Conservation (phyloP, 2,113 vertebrate species). For the Leptobrachium leishanense region DNA sequence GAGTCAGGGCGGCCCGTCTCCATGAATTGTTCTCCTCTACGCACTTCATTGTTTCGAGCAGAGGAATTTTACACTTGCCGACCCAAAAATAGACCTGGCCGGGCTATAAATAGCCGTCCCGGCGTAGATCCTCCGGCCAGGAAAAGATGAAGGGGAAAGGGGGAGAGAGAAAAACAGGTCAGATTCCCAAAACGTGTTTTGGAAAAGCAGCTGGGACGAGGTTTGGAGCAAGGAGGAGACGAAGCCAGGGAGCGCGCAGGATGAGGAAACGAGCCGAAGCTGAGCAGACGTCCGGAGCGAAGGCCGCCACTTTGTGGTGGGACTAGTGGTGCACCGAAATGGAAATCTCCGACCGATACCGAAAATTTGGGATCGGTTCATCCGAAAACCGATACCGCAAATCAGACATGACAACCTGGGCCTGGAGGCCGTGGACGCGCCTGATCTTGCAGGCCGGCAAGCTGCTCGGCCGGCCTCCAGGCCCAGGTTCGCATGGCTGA, state of each 20-base stretch:
- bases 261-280: not conserved
- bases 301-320: too few species aligned
- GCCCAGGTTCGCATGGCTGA: too few species aligned
- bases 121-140: slow-evolving; percentile 39
- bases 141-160: slow-evolving; percentile 29
- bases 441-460: too few species aligned
- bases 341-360: too few species aligned
- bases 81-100: slow-evolving; percentile 41
- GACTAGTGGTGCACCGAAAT: too few species aligned
- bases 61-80: slow-evolving; percentile 41
- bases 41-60: slow-evolving; percentile 26
- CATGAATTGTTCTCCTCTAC: slow-evolving; percentile 24
- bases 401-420: too few species aligned
- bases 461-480: too few species aligned
- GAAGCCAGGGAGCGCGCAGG: not conserved
- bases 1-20: slow-evolving; percentile 33
- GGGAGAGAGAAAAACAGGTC: slow-evolving; percentile 2
- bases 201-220: slow-evolving; percentile 35
- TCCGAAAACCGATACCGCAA: too few species aligned
- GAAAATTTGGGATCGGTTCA: too few species aligned
- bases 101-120: slow-evolving; percentile 43
- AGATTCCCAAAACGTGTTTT: slow-evolving; percentile 43
- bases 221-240: not conserved
- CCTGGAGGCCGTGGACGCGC: too few species aligned
- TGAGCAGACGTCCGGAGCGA: too few species aligned